Percentiles rank a stretch among this genome's conserved stretches.
These are phyloP conservation scores for Minunthozetes semirufus DNA, from an alignment of 2,888 invertebrate genomes.

Conservation along the genomic window DNA sequence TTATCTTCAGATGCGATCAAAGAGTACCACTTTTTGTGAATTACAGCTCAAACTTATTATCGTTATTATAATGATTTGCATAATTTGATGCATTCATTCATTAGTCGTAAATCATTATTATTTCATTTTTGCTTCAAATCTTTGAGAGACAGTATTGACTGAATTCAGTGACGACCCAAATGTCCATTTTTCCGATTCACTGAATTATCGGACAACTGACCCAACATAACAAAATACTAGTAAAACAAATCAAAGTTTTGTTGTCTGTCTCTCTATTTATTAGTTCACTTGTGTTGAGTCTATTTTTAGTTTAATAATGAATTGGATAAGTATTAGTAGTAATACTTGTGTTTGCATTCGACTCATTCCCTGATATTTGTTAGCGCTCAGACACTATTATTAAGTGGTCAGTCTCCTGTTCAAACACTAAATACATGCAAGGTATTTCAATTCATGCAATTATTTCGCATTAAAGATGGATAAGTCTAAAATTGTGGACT, in stretches of 20 bases:
- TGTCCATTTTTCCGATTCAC: too few species aligned
- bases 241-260: neutral
- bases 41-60: neutral
- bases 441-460: too few species aligned
- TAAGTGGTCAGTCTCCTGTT: neutral
- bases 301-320: constrained; percentile 6
- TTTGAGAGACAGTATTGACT: too few species aligned
- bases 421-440: too few species aligned
- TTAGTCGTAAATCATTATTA: too few species aligned
- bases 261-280: neutral
- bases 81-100: neutral
- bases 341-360: neutral
- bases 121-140: too few species aligned
- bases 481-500: too few species aligned
- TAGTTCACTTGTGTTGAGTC: neutral
- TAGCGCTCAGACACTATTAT: neutral
- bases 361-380: neutral
- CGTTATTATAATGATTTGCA: neutral
- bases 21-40: neutral
- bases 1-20: neutral
- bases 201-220: too few species aligned
- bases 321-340: constrained; percentile 8
- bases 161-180: too few species aligned
- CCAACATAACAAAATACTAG: neutral
- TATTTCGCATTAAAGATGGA: too few species aligned